A percentile compares a stretch with the other conserved stretches of the same genome.
Evolutionary conservation across 2,113 vertebrate genomes (phyloP).

Genomic region (Sitta europaea): DNA sequence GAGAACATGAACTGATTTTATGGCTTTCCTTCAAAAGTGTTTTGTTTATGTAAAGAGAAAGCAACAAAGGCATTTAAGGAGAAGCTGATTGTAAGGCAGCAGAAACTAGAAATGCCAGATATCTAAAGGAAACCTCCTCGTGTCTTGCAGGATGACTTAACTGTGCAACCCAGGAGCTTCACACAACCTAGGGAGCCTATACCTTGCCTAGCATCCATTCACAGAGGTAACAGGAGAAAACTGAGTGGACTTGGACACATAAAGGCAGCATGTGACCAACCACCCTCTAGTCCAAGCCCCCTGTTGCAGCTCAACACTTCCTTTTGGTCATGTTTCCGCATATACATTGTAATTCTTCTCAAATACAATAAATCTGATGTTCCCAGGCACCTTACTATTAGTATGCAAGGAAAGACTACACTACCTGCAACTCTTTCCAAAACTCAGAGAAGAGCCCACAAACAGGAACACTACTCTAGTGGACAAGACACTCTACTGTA

Average conservation of each 20-base stretch:
- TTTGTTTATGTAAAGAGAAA: slow-evolving; percentile 20
- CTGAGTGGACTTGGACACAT: not conserved
- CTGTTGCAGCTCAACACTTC: not conserved
- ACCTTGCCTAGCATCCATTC: not conserved
- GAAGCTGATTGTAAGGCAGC: not conserved
- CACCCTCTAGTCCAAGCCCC: not conserved
- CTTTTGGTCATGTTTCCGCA: not conserved
- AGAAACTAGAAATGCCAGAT: not conserved
- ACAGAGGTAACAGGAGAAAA: not conserved
- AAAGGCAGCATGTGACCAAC: not conserved
- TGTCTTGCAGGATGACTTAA: not conserved
- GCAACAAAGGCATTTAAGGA: not conserved
- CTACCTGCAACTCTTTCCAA: not conserved
- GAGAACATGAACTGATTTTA: not conserved
- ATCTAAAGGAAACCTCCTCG: not conserved
- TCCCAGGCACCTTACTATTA: not conserved
- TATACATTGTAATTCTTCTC: not conserved
- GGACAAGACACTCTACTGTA: not conserved
- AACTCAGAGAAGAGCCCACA: not conserved
- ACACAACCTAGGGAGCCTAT: not conserved
- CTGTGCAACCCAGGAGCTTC: not conserved
- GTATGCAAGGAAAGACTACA: not conserved
- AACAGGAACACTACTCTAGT: not conserved
- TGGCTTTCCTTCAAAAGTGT: not conserved
- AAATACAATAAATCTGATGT: not conserved